Percentiles rank a stretch among this genome's conserved stretches.
Evolutionary conservation across 1,140 invertebrate genomes (phyloP).

Genomic region (Drosophila ogumai): DNA sequence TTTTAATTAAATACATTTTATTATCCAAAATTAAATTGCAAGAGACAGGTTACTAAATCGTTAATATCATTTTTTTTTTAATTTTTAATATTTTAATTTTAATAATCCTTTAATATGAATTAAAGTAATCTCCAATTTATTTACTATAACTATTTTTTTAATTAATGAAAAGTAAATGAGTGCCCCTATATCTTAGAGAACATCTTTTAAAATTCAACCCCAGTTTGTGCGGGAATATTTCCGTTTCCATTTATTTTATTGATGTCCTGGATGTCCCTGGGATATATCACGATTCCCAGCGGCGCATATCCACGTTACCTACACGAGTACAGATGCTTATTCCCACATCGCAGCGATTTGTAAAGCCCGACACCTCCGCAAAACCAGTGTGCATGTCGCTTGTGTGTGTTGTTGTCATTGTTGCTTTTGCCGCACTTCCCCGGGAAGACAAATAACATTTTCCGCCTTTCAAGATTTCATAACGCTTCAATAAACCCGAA

Average conservation of each 20-base stretch:
- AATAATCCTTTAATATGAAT: no score
- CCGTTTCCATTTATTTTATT: slow-evolving; percentile 27
- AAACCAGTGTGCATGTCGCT: slow-evolving; percentile 4
- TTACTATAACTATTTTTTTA: not conserved
- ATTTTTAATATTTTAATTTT: no score
- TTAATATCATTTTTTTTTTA: no score
- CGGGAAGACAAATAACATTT: slow-evolving; percentile 60
- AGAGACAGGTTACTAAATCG: no score
- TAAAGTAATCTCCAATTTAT: not conserved
- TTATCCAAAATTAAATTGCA: no score
- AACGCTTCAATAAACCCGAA: slow-evolving; percentile 58
- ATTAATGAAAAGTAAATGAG: not conserved
- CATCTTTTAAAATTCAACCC: not conserved
- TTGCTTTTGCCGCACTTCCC: slow-evolving; percentile 36
- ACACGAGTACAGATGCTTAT: slow-evolving; percentile 44
- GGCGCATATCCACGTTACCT: slow-evolving; percentile 6
- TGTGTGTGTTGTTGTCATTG: slow-evolving; percentile 24
- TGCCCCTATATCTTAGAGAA: not conserved
- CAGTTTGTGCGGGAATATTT: not conserved
- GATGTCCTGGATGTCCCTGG: slow-evolving; percentile 16
- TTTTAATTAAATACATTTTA: no score
- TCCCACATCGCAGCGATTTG: slow-evolving; percentile 54
- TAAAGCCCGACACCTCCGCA: slow-evolving; percentile 55
- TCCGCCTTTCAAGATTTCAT: slow-evolving; percentile 53
- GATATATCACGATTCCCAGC: slow-evolving; percentile 25